Evolutionary conservation across 1,140 invertebrate species (phyloP).

Genomic region (Ooceraea biroi): DNA sequence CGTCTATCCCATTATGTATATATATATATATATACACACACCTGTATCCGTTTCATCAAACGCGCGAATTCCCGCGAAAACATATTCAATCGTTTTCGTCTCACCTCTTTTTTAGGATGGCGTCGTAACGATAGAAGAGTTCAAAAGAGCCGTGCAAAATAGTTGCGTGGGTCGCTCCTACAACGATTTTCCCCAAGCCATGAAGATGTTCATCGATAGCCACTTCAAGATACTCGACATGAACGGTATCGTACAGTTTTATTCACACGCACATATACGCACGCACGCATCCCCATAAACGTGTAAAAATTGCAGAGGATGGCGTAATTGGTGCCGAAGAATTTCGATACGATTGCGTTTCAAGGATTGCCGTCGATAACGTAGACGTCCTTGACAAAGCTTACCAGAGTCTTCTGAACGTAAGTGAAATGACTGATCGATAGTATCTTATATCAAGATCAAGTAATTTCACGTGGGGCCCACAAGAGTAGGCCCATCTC

Average conservation of each 20-base stretch:
- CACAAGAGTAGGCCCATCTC: no score
- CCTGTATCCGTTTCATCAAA: no score
- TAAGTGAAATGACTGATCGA: slow-evolving; percentile 84
- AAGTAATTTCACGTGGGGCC: no score
- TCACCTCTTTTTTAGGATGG: slow-evolving; percentile 90
- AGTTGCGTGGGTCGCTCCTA: slow-evolving; percentile 92
- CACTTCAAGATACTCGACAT: slow-evolving; percentile 93
- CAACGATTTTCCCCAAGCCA: slow-evolving; percentile 92
- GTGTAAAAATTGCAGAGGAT: slow-evolving; percentile 86
- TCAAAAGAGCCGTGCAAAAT: slow-evolving; percentile 92
- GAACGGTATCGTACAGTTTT: slow-evolving; percentile 86
- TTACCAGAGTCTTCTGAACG: slow-evolving; percentile 91
- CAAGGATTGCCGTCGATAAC: slow-evolving; percentile 91
- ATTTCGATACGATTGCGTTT: slow-evolving; percentile 93
- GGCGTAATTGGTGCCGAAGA: slow-evolving; percentile 92
- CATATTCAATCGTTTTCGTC: slow-evolving; percentile 17
- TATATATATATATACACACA: no score
- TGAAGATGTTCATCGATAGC: slow-evolving; percentile 93
- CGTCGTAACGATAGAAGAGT: slow-evolving; percentile 92
- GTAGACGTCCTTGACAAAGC: slow-evolving; percentile 92
- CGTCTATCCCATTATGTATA: no score
- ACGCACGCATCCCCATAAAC: no score
- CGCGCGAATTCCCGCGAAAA: no score
- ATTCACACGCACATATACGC: neutral
- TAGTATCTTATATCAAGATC: no score